A percentile compares a stretch with the other conserved stretches of the same genome.
Evolutionary conservation across 2,888 invertebrate genomes (phyloP).

Genomic region (Campoletis raptor): DNA sequence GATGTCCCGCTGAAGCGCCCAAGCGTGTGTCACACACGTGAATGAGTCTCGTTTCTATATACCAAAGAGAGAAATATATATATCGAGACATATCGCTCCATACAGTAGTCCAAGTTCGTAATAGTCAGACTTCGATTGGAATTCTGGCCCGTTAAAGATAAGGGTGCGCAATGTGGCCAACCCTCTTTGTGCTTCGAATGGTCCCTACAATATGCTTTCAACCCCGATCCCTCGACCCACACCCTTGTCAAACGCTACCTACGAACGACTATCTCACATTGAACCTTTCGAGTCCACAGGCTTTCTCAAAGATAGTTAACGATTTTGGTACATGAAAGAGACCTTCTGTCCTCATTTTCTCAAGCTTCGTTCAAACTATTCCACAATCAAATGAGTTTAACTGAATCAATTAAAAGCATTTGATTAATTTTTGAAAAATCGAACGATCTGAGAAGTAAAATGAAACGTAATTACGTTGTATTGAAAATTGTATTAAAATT

Average conservation of each 20-base stretch:
- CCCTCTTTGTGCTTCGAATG: slow-evolving; percentile 70
- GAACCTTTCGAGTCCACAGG: slow-evolving; percentile 11
- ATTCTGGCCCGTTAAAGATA: slow-evolving; percentile 81
- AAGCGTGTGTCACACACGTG: slow-evolving; percentile 37
- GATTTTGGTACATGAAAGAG: neutral
- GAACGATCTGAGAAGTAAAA: neutral
- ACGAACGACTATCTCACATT: slow-evolving; percentile 43
- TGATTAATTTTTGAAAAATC: neutral
- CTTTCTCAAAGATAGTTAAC: slow-evolving; percentile 27
- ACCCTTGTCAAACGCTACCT: slow-evolving; percentile 61
- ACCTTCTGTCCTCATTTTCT: slow-evolving; percentile 16
- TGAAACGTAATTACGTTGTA: neutral
- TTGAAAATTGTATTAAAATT: too few relatives aligned
- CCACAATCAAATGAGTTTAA: neutral
- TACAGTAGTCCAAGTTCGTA: slow-evolving; percentile 50
- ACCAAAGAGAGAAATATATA: neutral
- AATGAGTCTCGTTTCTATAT: slow-evolving; percentile 31
- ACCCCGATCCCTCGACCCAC: slow-evolving; percentile 55
- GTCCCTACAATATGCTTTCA: slow-evolving; percentile 77
- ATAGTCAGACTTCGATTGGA: slow-evolving; percentile 76
- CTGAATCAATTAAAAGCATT: neutral
- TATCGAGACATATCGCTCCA: slow-evolving; percentile 22
- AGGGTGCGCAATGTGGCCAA: slow-evolving; percentile 74
- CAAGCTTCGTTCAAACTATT: neutral
- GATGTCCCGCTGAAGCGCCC: slow-evolving; percentile 11